These are phyloP conservation scores for Amphipoea lucens DNA, from an alignment of 2,888 invertebrate species.

Conservation along the genomic window DNA sequence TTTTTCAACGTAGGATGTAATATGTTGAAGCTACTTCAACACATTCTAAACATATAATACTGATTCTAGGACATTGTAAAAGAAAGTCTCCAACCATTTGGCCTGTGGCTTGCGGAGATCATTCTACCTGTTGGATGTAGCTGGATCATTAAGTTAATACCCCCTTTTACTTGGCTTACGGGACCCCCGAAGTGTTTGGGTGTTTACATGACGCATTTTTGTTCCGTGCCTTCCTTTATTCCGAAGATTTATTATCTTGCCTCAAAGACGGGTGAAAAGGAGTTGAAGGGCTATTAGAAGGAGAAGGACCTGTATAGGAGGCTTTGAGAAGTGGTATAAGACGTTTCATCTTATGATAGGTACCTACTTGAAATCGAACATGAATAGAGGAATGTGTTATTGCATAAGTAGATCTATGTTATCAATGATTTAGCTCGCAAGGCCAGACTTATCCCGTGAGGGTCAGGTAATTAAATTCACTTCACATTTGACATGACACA, in stretches of 20 bases:
- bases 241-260: constrained; percentile 64
- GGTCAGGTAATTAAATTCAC: constrained; percentile 7
- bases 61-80: constrained; percentile 21
- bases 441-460: not conserved
- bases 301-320: constrained; percentile 38
- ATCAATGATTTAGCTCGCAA: not conserved
- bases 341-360: constrained; percentile 36
- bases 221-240: constrained; percentile 56
- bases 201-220: constrained; percentile 68
- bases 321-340: constrained; percentile 32
- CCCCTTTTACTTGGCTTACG: constrained; percentile 65
- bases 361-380: constrained; percentile 21
- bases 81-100: constrained; percentile 51
- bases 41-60: constrained; percentile 1
- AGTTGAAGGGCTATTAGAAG: constrained; percentile 48
- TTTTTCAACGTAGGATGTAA: not conserved
- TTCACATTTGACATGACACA: not conserved
- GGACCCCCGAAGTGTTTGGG: constrained; percentile 55
- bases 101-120: constrained; percentile 48
- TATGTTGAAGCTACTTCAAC: not conserved
- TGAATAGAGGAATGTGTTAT: constrained; percentile 4
- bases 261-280: constrained; percentile 53
- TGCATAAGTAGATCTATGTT: not conserved
- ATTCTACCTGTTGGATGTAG: constrained; percentile 74
- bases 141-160: constrained; percentile 70